Percentiles rank a stretch among this genome's conserved stretches.
These are phyloP conservation scores for Melanchra persicariae DNA, from an alignment of 2,888 invertebrate genomes.

Conservation along the genomic window DNA sequence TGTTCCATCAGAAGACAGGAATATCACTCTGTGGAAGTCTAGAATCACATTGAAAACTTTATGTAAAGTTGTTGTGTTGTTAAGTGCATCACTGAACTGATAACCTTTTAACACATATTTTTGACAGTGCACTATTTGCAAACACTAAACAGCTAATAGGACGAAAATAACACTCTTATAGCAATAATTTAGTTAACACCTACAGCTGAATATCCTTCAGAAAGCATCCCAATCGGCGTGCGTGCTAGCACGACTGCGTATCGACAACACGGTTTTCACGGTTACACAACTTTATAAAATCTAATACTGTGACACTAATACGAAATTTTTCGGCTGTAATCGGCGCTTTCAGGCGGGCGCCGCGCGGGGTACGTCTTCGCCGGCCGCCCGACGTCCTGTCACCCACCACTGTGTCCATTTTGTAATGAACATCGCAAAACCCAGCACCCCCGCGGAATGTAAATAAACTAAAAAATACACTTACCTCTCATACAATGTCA, in stretches of 20 bases:
- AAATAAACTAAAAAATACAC: constrained; percentile 86
- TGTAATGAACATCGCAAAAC: constrained; percentile 80
- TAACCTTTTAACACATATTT: constrained; percentile 55
- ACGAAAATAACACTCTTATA: constrained; percentile 49
- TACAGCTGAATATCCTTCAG: constrained; percentile 55
- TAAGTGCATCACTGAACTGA: constrained; percentile 47
- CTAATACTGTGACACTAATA: constrained; percentile 65
- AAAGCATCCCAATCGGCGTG: constrained; percentile 71
- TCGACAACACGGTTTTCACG: constrained; percentile 80
- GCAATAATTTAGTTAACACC: constrained; percentile 35
- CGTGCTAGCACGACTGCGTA: constrained; percentile 73
- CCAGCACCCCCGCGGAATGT: constrained; percentile 82
- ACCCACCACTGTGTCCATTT: constrained; percentile 85
- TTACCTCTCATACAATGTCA: constrained; percentile 91
- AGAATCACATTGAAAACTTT: constrained; percentile 16
- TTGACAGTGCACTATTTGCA: constrained; percentile 69
- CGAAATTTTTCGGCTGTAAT: constrained; percentile 63
- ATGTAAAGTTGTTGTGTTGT: constrained; percentile 38
- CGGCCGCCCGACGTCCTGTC: constrained; percentile 80
- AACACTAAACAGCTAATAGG: constrained; percentile 61
- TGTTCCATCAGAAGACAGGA: constrained; percentile 13
- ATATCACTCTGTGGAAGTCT: constrained; percentile 4
- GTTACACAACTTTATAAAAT: constrained; percentile 83
- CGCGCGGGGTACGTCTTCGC: constrained; percentile 74
- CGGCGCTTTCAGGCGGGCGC: constrained; percentile 70